Base-by-base conservation (phyloP, 1,140 invertebrate species). In the Gonioctena quinquepunctata region DNA sequence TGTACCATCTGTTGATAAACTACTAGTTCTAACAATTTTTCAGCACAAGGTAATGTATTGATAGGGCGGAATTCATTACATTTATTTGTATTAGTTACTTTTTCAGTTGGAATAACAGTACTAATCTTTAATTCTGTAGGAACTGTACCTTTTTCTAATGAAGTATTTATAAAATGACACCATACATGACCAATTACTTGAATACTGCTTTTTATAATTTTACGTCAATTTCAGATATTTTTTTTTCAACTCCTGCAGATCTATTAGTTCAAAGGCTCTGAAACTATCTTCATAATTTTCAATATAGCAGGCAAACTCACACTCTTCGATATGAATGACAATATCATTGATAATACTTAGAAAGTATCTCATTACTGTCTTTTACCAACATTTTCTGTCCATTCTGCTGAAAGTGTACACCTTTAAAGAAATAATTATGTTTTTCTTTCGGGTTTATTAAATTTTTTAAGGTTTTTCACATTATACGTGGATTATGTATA, bases 401-500 rank as follows among this genome's bases (percentile, higher is more conserved):
- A 54, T 54, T 54, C 18, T 16, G 50, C 18, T 54, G 11, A 54
- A 54, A 54, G 18, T 54, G 6, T 52, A 52, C 21, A 18, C 50
- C 50, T n/a, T 52, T 52, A 52, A 52, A 52, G 18, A 13, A 52
- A 16, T 54, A 54, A 54, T 54, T 54, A 7, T 54, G 50, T 2
- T 6, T 54, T 54, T 54, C 18, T 54, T 54, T 54, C 50, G 50
- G 50, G 16, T 54, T 54, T 54, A 54, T 54, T 21, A 52, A 21
- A 16, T 52, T 52, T 21, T 52, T 52, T 16, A 52, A 52, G 6
- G 50, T 52, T 52, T 54, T 54, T 16, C 50, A 54, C 50, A 54
- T 54, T 54, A 54, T n/a, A 54, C 50, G 50, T 59, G 56, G 56
- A 59, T 59, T 59, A 59, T 59, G 21, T 59, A 22, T 23, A 27